phyloP scores from a whole-genome alignment of 2,113 vertebrate genomes.

The Picathartes gymnocephalus region DNA sequence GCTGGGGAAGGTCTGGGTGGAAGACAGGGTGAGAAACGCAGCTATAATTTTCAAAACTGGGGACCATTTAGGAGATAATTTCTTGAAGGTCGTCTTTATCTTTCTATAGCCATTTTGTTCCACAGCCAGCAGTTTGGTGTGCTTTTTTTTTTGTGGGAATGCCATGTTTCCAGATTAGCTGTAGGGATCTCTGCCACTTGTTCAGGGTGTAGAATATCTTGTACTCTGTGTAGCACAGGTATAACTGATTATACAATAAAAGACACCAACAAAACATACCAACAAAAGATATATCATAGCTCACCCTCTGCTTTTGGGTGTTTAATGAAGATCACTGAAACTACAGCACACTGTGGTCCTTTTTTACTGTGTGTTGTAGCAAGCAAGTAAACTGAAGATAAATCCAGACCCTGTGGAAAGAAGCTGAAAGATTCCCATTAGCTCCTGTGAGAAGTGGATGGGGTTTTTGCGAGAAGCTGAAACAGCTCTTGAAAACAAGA shows the following conservation, averaged over 20 bases:
- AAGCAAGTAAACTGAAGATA: not conserved
- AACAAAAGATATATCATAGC: not conserved
- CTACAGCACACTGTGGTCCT: not conserved
- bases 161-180: not conserved
- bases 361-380: not conserved
- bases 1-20: not conserved
- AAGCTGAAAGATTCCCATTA: not conserved
- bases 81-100: not conserved
- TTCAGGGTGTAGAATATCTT: not conserved
- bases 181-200: not conserved
- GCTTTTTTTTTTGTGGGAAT: not conserved
- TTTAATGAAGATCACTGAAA: not conserved
- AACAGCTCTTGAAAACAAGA: constrained; percentile 16
- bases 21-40: not conserved
- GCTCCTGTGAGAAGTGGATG: not conserved
- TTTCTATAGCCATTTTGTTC: not conserved
- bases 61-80: not conserved
- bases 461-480: not conserved
- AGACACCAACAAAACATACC: not conserved
- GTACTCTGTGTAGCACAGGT: not conserved
- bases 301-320: not conserved
- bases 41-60: not conserved
- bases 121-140: not conserved
- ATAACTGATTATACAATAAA: not conserved
- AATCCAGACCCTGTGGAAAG: not conserved